phyloP scores from a whole-genome alignment of 2,888 invertebrate species.

The Phaedon cochleariae region DNA sequence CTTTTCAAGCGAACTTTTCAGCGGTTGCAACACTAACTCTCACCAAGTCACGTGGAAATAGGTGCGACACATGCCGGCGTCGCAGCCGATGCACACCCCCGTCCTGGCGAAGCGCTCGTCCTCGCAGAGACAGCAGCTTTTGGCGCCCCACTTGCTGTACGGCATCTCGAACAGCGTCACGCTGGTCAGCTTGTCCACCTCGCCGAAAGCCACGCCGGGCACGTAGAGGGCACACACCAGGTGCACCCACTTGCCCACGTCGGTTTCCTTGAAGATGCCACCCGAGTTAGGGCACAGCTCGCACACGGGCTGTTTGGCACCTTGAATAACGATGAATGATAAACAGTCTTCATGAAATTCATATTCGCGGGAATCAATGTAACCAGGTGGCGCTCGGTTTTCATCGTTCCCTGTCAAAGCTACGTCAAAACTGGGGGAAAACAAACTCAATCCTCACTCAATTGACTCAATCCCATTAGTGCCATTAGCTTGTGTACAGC shows the following conservation, averaged over 20 bases:
- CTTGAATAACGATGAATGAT: constrained; percentile 54
- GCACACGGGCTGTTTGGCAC: constrained; percentile 86
- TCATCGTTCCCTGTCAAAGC: too few relatives aligned
- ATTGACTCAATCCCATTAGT: too few relatives aligned
- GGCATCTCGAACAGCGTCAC: constrained; percentile 97
- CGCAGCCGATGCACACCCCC: constrained; percentile 96
- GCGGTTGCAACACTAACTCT: too few relatives aligned
- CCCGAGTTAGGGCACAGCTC: constrained; percentile 94
- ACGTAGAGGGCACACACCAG: constrained; percentile 96
- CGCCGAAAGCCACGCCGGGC: constrained; percentile 96
- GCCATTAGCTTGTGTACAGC: too few relatives aligned
- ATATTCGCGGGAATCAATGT: too few relatives aligned
- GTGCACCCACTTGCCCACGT: constrained; percentile 98
- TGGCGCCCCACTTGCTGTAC: constrained; percentile 96
- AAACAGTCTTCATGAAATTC: not conserved
- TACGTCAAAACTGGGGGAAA: too few relatives aligned
- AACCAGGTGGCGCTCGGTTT: too few relatives aligned
- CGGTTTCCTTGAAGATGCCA: constrained; percentile 95
- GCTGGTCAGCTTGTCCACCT: constrained; percentile 89
- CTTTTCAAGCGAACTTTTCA: too few relatives aligned
- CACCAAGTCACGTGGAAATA: constrained; percentile 98
- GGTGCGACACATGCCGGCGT: constrained; percentile 97
- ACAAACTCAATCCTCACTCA: too few relatives aligned
- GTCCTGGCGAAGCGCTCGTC: constrained; percentile 88
- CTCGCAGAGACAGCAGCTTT: constrained; percentile 88